Evolutionary conservation across 2,888 invertebrate genomes (phyloP).

Genomic region (Beris chalybata): DNA sequence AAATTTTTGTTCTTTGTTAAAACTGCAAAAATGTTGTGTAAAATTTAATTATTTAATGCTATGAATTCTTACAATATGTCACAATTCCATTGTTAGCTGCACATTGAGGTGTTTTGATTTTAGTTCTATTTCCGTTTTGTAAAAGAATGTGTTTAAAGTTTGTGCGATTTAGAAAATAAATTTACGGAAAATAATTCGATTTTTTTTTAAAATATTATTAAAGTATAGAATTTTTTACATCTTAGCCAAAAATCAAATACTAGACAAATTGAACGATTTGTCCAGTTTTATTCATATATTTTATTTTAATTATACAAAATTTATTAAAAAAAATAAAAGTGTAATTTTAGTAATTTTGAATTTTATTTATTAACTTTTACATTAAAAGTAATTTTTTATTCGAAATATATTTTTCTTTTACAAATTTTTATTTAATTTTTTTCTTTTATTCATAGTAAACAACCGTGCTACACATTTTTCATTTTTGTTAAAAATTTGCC

Average conservation of each 20-base stretch:
- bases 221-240: neutral
- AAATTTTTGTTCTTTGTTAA: neutral
- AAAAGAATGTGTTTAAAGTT: too few relatives aligned
- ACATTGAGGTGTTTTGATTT: constrained; percentile 16
- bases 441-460: constrained; percentile 33
- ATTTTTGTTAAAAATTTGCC: constrained; percentile 22
- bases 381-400: constrained; percentile 11
- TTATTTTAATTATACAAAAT: too few relatives aligned
- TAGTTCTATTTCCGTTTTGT: neutral
- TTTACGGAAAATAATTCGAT: too few relatives aligned
- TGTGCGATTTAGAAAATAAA: too few relatives aligned
- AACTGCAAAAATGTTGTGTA: neutral
- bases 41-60: neutral
- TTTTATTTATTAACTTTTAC: neutral
- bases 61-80: neutral
- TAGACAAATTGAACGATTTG: too few relatives aligned
- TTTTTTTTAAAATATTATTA: too few relatives aligned
- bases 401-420: constrained; percentile 15
- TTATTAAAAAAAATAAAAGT: neutral
- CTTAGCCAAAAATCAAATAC: neutral
- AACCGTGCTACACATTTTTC: constrained; percentile 32
- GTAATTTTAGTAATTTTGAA: constrained; percentile 8
- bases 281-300: too few relatives aligned
- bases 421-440: constrained; percentile 1
- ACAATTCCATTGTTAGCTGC: constrained; percentile 30